Evolutionary conservation across 1,140 invertebrate species (phyloP).

Genomic region (Callitettix versicolor): DNA sequence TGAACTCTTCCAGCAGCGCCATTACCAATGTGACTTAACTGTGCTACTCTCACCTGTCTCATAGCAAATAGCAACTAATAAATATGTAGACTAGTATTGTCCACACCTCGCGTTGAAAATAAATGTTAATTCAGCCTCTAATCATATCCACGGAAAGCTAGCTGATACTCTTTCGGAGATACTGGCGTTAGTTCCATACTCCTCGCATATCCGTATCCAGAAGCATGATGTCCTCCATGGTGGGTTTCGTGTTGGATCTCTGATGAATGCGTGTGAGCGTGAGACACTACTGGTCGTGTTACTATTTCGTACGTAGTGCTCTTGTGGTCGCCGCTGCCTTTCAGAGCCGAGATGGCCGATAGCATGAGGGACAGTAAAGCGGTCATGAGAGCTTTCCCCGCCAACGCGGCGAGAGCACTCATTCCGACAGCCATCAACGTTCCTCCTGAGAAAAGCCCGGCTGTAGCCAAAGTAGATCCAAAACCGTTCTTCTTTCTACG

Average conservation of each 20-base stretch:
- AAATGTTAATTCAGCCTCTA: too few species aligned
- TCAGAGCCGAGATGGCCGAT: constrained; percentile 63
- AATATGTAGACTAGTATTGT: too few species aligned
- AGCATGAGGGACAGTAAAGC: constrained; percentile 66
- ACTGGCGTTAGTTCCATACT: constrained; percentile 22
- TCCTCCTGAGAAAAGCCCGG: constrained; percentile 41
- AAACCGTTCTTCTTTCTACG: constrained; percentile 39
- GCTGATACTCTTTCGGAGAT: too few species aligned
- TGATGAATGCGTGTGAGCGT: constrained; percentile 57
- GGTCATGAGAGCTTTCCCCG: constrained; percentile 76
- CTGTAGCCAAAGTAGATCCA: constrained; percentile 33
- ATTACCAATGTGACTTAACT: too few species aligned
- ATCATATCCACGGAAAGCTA: too few species aligned
- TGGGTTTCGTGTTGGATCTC: constrained; percentile 38
- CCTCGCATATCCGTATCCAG: constrained; percentile 21
- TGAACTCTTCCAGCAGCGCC: too few species aligned
- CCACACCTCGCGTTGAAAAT: too few species aligned
- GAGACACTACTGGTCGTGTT: constrained; percentile 63
- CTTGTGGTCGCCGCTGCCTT: constrained; percentile 45
- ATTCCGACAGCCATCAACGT: constrained; percentile 62
- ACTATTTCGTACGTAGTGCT: constrained; percentile 75
- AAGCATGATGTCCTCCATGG: background rate
- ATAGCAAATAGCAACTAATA: too few species aligned
- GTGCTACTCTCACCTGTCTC: too few species aligned
- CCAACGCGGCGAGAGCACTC: constrained; percentile 61